These are phyloP conservation scores for Sakesphorus luctuosus DNA, from an alignment of 2,113 vertebrate genomes.

Conservation along the genomic window DNA sequence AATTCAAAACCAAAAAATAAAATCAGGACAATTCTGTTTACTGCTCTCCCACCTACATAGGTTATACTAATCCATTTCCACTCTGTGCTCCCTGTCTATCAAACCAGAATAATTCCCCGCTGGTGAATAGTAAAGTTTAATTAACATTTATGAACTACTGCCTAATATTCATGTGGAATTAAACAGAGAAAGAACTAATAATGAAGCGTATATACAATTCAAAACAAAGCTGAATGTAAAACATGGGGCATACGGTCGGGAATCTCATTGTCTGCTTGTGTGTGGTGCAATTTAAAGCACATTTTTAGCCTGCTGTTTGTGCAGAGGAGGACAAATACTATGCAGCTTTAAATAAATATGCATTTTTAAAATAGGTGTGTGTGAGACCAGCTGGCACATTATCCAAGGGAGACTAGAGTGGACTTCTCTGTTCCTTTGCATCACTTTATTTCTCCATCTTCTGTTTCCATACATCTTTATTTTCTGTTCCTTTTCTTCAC, in stretches of 20 bases:
- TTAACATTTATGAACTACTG: not conserved
- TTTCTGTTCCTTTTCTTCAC: not conserved
- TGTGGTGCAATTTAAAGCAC: not conserved
- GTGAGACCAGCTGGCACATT: not conserved
- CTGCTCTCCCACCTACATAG: not conserved
- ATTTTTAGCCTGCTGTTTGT: not conserved
- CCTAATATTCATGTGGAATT: not conserved
- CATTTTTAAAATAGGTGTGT: not conserved
- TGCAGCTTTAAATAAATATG: not conserved
- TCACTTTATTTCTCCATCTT: not conserved
- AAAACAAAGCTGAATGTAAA: not conserved
- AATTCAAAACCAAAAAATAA: not conserved
- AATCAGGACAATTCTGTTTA: not conserved
- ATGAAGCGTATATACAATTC: not conserved
- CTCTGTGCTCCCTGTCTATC: not conserved
- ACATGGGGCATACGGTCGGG: not conserved
- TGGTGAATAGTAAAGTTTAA: not conserved
- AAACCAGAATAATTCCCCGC: not conserved
- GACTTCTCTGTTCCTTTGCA: accelerated
- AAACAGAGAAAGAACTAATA: not conserved
- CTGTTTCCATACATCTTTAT: not conserved
- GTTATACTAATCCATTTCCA: not conserved
- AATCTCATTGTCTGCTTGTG: not conserved
- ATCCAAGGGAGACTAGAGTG: not conserved
- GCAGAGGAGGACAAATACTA: not conserved